Evolutionary conservation across 2,113 vertebrate genomes (phyloP).

Genomic region (Gasterosteus nipponicus): DNA sequence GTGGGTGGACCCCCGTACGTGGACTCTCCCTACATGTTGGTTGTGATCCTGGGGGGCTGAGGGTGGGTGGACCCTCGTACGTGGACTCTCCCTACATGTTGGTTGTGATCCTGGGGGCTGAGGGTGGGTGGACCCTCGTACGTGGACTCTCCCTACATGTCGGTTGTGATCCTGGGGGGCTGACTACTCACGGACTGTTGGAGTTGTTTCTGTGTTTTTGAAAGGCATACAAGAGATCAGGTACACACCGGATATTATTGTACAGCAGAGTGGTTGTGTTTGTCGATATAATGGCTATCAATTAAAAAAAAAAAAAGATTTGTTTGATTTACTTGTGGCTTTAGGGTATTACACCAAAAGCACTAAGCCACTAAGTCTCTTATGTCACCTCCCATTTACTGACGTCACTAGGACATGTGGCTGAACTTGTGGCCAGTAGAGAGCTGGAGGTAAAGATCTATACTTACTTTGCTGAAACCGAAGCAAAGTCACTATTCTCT

Average conservation of each 20-base stretch:
- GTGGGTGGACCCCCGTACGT: too few relatives aligned
- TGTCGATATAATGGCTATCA: neutral
- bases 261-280: neutral
- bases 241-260: neutral
- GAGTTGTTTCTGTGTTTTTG: neutral
- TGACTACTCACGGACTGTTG: neutral
- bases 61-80: too few relatives aligned
- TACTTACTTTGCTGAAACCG: neutral
- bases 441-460: neutral
- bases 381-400: neutral
- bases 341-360: neutral
- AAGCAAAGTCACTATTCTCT: neutral
- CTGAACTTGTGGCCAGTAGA: neutral
- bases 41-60: constrained; percentile 15
- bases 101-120: too few relatives aligned
- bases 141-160: constrained; percentile 12
- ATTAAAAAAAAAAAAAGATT: neutral
- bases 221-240: neutral
- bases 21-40: too few relatives aligned
- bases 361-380: neutral
- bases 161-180: constrained; percentile 24
- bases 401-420: constrained; percentile 8
- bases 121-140: too few relatives aligned
- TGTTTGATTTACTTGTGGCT: neutral
- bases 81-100: too few relatives aligned